Evolutionary conservation across 2,113 vertebrate species (phyloP), one percentile per base, ranked within the genome.

Genomic region (Meles meles): DNA sequence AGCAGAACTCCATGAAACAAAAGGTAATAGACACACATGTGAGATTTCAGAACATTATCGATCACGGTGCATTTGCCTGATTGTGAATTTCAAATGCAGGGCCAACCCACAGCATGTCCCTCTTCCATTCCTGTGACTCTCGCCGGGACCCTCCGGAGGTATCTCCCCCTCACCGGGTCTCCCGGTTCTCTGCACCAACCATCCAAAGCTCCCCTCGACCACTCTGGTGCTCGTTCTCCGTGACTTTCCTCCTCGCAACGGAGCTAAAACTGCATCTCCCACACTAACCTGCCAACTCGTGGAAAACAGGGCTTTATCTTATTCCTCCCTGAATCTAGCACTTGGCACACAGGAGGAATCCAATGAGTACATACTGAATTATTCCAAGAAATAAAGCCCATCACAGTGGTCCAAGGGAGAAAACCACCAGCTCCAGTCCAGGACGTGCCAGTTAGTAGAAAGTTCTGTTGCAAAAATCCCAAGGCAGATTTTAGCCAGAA

Each of bases 81-180:
- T 12, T 37, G n/a, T 39, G 37, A 47, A 21, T 34, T 34, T 49
- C 95, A 47, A 34, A 65, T 10, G 39, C 85, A 59, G 34, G 83
- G 34, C 59, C 37, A 31, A 77, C 34, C 47, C 15, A 4, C 15
- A 6, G 7, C 6, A 0, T 0, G 18, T 2, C 23, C 71, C 61
- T 31, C n/a, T 80, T 47, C n/a, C 17, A 1, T 13, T 59, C 52
- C 55, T 2, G 2, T 0, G 8, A 23, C 44, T 55, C 52, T 29
- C 12, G 52, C 37, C 76, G 1, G 0, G 31, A 34, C 7, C 57
- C 71, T 18, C 2, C 34, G 21, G 74, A 12, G 15, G 20, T 11
- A 20, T n/a, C n/a, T 20, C 61, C n/a, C 14, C 47, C 83, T 15
- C 5, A 3, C 31, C 14, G 5, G 5, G 34, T 29, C 42, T 44